Conservation (phyloP, 2,113 vertebrate genomes). For the Datnioides undecimradiatus region DNA sequence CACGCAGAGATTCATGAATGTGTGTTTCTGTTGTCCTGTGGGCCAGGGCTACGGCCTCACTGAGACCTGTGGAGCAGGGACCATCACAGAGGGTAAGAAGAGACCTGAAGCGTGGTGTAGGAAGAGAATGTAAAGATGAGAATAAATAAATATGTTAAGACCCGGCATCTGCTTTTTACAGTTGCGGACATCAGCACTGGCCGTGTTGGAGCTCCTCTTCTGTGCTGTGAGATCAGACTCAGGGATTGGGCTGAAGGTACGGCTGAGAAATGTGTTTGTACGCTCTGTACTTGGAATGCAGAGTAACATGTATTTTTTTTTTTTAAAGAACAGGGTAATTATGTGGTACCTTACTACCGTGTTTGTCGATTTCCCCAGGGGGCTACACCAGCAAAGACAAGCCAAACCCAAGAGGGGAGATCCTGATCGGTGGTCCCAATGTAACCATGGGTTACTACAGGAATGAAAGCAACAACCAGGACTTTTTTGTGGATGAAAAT, state of each 20-base stretch:
- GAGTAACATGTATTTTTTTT: background rate
- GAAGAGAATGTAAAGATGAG: too few relatives aligned
- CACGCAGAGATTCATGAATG: constrained; percentile 97
- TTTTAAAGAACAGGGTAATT: background rate
- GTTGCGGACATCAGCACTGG: constrained; percentile 89
- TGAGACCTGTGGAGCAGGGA: constrained; percentile 95
- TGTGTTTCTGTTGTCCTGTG: constrained; percentile 97
- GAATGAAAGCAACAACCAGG: constrained; percentile 86
- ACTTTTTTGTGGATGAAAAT: constrained; percentile 89
- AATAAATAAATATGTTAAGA: background rate
- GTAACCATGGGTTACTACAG: constrained; percentile 96
- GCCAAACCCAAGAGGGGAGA: constrained; percentile 95
- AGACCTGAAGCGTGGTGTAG: background rate
- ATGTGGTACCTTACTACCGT: background rate
- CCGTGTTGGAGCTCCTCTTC: constrained; percentile 94
- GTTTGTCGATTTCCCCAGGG: constrained; percentile 78
- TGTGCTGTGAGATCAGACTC: constrained; percentile 94
- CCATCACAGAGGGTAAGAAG: constrained; percentile 92
- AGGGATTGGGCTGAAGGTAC: constrained; percentile 96
- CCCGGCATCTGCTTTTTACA: constrained; percentile 33
- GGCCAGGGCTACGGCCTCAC: constrained; percentile 97
- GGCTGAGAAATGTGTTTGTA: background rate
- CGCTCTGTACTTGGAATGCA: background rate
- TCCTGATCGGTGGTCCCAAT: constrained; percentile 95
- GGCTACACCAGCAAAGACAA: constrained; percentile 93